Conservation (phyloP, 2,797 vertebrate species). For the Argya squamiceps region DNA sequence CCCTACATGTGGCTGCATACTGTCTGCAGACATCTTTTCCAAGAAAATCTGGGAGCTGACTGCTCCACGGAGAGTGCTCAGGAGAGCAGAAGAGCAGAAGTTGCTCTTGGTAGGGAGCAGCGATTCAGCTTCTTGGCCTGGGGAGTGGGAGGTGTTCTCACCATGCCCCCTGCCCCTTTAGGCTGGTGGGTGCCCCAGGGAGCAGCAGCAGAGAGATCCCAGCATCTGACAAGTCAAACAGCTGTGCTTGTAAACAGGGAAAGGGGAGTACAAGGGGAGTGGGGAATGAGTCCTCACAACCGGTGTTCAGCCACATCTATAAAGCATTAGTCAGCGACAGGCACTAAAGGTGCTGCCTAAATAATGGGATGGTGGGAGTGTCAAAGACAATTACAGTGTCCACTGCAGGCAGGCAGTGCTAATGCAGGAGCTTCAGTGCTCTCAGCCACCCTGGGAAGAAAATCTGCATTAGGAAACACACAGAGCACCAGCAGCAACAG, state of each 20-base stretch:
- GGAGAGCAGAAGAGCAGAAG: not conserved
- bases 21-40: not conserved
- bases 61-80: not conserved
- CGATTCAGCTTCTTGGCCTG: fast-evolving
- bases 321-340: not conserved
- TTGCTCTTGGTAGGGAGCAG: not conserved
- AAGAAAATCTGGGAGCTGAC: not conserved
- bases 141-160: not conserved
- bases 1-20: not conserved
- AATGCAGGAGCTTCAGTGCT: not conserved
- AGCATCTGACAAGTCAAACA: not conserved
- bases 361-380: not conserved
- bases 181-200: not conserved
- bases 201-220: not conserved
- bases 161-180: not conserved
- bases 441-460: not conserved
- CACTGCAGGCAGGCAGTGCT: not conserved
- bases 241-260: not conserved
- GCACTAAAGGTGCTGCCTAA: not conserved
- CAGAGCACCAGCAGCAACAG: not conserved
- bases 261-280: not conserved
- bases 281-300: not conserved
- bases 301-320: fast-evolving
- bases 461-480: not conserved
- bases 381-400: not conserved